Conservation (phyloP, 2,113 vertebrate species). For the Oryzias woworae region DNA sequence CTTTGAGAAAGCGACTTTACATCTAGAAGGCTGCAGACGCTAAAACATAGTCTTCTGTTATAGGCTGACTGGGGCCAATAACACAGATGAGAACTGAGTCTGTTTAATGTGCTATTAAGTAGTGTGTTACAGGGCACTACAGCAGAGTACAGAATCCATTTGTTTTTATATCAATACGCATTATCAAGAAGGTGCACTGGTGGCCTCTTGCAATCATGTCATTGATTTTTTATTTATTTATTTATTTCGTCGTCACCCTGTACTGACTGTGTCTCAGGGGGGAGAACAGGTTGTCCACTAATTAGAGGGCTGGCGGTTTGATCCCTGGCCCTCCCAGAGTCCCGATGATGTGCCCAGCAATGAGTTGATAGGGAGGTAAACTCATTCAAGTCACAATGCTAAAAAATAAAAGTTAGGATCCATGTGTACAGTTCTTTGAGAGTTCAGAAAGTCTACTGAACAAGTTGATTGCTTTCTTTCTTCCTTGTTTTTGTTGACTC, state of each 20-base stretch:
- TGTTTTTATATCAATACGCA: neutral
- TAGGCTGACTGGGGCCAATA: neutral
- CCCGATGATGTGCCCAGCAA: neutral
- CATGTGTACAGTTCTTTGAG: neutral
- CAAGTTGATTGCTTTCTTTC: neutral
- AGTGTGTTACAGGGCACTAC: neutral
- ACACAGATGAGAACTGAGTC: neutral
- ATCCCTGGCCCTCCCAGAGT: neutral
- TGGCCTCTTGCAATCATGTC: neutral
- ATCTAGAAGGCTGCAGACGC: neutral
- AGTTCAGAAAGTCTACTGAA: neutral
- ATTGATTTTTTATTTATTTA: neutral
- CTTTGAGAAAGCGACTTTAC: neutral
- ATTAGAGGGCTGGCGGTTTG: neutral
- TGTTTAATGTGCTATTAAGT: neutral
- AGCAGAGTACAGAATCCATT: neutral
- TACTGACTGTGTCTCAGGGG: neutral
- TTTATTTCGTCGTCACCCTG: neutral
- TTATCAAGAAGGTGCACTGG: neutral
- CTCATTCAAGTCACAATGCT: neutral
- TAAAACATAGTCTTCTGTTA: neutral
- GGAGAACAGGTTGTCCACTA: neutral
- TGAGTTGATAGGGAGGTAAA: neutral
- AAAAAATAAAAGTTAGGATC: neutral
- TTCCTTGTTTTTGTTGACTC: neutral